Conservation (phyloP, 37 sponge, comb jelly and placozoan species). For the Theonella swinhoei region DNA sequence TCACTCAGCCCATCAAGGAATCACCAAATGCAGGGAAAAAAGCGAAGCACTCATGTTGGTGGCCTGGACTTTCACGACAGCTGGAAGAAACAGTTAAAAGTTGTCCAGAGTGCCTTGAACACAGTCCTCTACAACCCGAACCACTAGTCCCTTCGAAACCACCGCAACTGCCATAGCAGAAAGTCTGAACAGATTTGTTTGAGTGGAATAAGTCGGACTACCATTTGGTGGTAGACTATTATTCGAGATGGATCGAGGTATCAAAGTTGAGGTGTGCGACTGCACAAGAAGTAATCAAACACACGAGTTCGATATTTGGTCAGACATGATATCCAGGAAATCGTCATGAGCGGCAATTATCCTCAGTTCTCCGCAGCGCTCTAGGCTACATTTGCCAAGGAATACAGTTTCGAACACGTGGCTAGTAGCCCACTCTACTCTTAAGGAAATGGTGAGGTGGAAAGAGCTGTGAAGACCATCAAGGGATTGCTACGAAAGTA, state of each 20-base stretch:
- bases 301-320: no score
- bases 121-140: conserved; percentile 8
- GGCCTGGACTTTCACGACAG: neutral
- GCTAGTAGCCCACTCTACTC: conserved; percentile 56
- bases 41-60: neutral
- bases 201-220: conserved; percentile 24
- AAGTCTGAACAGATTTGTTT: conserved; percentile 43
- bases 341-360: no score
- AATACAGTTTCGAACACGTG: conserved; percentile 39
- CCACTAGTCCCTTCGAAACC: conserved; percentile 27
- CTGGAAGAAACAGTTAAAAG: conserved; percentile 19
- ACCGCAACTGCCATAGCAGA: conserved; percentile 48
- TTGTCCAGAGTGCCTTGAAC: conserved; percentile 23
- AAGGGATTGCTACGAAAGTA: conserved; percentile 37
- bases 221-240: conserved; percentile 40
- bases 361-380: no score
- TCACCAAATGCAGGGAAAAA: neutral
- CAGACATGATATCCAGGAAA: no score
- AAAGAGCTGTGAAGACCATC: conserved; percentile 40
- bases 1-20: neutral
- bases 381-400: conserved; percentile 16
- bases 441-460: conserved; percentile 50
- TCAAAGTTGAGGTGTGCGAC: no score
- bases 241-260: neutral
- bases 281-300: no score